Base-by-base conservation (phyloP, 2,797 vertebrate genomes). In the Peromyscus eremicus region DNA sequence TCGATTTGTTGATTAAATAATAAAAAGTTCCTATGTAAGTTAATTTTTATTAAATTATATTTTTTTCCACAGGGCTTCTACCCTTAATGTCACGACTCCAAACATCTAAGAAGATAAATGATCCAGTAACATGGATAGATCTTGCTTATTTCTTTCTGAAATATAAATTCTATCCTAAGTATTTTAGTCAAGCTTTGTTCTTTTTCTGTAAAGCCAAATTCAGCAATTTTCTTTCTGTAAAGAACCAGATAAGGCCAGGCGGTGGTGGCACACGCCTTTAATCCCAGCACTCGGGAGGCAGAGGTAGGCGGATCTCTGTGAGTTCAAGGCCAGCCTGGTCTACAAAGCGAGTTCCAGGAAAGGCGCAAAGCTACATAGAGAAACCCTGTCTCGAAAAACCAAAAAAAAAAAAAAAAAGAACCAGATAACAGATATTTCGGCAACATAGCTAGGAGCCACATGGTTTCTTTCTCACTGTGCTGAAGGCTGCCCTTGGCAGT, bases 121-220 rank as follows among this genome's bases (percentile, higher is more conserved):
- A 12, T 75, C 40, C n/a, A 81, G n/a, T 55, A 86, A 7, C 23
- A 14, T 66, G 25, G 8, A 43, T 34, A 86, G 43, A 91, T 49
- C 5, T 14, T 52, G 49, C 49, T 93, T 88, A 49, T 62, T 14
- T 71, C 12, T 76, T 94, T 93, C 46, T 60, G 46, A 89, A 96
- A 86, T 62, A 93, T 49, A 90, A 87, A 68, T 73, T 94, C 17
- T 55, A 70, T 7, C 14, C 27, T 86, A 17, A 64, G 2, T 77
- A 55, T 89, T 90, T 94, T 34, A 89, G 40, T 71, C 23, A 85
- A 43, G 9, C 5, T 62, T 37, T 34, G 13, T 37, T 76, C 81
- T 70, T 29, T 76, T 85, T 94, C 37, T 85, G 34, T 68, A 5
- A 89, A 43, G 40, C 7, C 81, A 23, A 27, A 91, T n/a, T 60